Conservation (phyloP, 2,113 vertebrate species). For the Drymodes brunneopygia region DNA sequence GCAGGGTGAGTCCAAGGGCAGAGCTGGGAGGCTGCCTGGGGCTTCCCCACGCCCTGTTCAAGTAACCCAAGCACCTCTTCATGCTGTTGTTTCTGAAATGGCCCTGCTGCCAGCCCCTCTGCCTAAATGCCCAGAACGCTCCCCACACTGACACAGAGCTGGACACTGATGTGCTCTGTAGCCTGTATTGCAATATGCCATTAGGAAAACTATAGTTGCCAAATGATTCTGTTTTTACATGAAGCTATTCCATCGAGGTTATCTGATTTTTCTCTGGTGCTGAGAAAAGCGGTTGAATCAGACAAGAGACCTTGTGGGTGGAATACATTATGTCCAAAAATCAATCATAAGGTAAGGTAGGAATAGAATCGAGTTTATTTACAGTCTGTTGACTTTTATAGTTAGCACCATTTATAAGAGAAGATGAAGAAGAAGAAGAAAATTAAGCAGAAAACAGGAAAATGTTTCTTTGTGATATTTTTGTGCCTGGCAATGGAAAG, state of each 20-base stretch:
- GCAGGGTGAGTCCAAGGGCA: background rate
- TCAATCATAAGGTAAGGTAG: conserved; percentile 41
- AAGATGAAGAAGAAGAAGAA: conserved; percentile 45
- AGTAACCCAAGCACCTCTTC: background rate
- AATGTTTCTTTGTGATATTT: conserved; percentile 41
- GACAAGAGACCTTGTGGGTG: conserved; percentile 42
- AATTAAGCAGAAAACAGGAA: conserved; percentile 20
- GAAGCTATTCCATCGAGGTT: background rate
- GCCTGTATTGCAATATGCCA: background rate
- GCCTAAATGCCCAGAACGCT: background rate
- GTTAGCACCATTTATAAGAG: conserved; percentile 39
- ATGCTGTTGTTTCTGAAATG: background rate
- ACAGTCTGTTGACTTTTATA: conserved; percentile 48
- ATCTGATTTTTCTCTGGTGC: conserved; percentile 44
- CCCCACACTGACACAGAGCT: background rate
- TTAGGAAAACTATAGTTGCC: background rate
- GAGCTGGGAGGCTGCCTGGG: background rate
- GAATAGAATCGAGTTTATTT: conserved; percentile 37
- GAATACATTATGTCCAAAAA: conserved; percentile 56
- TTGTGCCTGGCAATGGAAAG: conserved; percentile 48
- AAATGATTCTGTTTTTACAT: conserved; percentile 18
- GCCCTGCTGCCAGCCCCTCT: background rate
- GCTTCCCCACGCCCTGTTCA: background rate
- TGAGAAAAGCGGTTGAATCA: conserved; percentile 34
- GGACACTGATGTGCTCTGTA: background rate